These are phyloP conservation scores for Bathynomus jamesi DNA, from an alignment of 1,140 invertebrate species.

Conservation along the genomic window DNA sequence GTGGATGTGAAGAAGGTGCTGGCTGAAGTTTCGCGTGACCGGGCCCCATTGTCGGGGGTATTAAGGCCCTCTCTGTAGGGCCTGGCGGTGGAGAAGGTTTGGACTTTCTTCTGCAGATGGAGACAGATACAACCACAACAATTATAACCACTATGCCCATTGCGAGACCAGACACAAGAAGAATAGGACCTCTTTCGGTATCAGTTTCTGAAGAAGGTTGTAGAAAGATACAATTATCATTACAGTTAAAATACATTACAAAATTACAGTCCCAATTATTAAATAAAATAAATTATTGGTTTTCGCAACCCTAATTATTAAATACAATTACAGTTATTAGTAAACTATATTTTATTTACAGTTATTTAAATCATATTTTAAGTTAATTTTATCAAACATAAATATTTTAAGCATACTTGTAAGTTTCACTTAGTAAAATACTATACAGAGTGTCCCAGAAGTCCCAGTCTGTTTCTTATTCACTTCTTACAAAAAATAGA, in stretches of 20 bases:
- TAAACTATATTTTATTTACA: too few relatives aligned
- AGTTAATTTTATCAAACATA: too few relatives aligned
- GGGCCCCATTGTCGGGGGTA: not conserved
- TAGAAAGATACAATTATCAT: not conserved
- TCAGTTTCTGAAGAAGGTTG: not conserved
- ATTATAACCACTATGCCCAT: not conserved
- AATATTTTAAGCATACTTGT: too few relatives aligned
- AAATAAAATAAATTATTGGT: too few relatives aligned
- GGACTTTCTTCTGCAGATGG: not conserved
- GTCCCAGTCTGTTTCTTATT: too few relatives aligned
- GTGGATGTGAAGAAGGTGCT: not conserved
- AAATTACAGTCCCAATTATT: too few relatives aligned
- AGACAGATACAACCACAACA: not conserved
- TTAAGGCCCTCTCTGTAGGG: not conserved
- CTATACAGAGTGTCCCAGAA: too few relatives aligned
- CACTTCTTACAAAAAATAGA: too few relatives aligned
- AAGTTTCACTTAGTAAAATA: too few relatives aligned
- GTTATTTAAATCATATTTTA: too few relatives aligned
- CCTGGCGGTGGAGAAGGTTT: not conserved
- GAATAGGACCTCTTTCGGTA: not conserved
- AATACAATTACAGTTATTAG: too few relatives aligned
- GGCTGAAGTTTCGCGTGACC: not conserved
- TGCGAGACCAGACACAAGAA: not conserved
- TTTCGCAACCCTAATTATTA: too few relatives aligned
- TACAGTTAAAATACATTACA: not conserved